Conservation (phyloP, 2,888 invertebrate genomes). For the Tipula confusa region DNA sequence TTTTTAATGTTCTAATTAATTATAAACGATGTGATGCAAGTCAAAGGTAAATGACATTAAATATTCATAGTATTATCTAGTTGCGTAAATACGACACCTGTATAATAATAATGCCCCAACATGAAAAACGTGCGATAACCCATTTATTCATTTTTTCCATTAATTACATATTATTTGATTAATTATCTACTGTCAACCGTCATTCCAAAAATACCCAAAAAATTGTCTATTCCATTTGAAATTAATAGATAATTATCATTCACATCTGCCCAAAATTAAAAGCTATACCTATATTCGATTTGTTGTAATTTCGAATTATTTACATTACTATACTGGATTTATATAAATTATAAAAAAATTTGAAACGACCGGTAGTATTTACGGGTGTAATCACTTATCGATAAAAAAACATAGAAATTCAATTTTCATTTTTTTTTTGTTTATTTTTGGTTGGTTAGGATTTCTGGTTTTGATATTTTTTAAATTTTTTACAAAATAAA, state of each 20-base stretch:
- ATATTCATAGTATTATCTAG: background rate
- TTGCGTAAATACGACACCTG: background rate
- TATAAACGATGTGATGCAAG: background rate
- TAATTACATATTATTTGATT: conserved; percentile 3
- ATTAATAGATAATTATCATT: background rate
- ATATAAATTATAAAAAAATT: background rate
- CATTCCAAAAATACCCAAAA: background rate
- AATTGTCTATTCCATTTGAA: background rate
- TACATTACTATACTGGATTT: background rate
- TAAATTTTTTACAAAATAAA: no score
- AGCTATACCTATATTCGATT: background rate
- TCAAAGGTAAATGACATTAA: background rate
- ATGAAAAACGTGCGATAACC: background rate
- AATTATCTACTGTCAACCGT: conserved; percentile 3
- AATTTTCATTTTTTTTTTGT: background rate
- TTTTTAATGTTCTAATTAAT: background rate
- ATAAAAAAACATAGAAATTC: conserved; percentile 4
- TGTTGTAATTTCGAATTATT: background rate
- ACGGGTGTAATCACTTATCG: background rate
- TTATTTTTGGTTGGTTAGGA: background rate
- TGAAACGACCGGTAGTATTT: background rate
- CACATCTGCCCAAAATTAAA: background rate
- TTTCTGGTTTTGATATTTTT: background rate
- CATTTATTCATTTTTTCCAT: background rate
- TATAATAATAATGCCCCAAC: background rate